Evolutionary conservation across 2,113 vertebrate genomes (phyloP).

Genomic region (Dromiciops gliroides): DNA sequence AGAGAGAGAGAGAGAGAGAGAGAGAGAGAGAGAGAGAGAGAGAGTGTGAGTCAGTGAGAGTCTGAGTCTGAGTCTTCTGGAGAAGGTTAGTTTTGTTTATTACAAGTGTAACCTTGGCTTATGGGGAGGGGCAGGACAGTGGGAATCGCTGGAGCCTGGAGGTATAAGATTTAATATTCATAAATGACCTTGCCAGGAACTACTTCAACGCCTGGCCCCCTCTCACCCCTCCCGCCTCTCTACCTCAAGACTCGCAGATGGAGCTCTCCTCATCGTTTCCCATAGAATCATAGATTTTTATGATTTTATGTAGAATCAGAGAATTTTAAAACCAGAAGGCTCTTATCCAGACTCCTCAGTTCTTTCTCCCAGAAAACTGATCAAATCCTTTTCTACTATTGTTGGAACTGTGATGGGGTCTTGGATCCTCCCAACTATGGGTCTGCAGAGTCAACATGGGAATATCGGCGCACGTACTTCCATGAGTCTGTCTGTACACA

Average conservation of each 20-base stretch:
- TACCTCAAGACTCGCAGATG: not conserved
- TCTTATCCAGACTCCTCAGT: not conserved
- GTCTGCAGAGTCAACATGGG: not conserved
- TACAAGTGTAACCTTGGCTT: slow-evolving; percentile 69
- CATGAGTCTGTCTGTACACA: not conserved
- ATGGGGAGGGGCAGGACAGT: slow-evolving; percentile 60
- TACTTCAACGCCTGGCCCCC: slow-evolving; percentile 41
- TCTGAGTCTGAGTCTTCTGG: slow-evolving; percentile 22
- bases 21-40: not conserved
- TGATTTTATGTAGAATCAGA: not conserved
- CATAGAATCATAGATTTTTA: not conserved
- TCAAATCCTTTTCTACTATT: not conserved
- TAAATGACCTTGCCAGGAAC: slow-evolving; percentile 64
- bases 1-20: not conserved
- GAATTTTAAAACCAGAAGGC: not conserved
- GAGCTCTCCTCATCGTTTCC: not conserved
- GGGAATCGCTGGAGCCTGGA: slow-evolving; percentile 62
- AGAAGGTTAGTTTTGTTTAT: slow-evolving; percentile 71
- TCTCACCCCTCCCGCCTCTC: not conserved
- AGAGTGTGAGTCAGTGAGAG: no score
- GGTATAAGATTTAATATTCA: slow-evolving; percentile 74
- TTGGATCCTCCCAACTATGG: not conserved
- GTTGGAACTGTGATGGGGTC: not conserved
- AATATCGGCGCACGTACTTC: not conserved
- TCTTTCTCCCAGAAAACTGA: not conserved